phyloP scores from a whole-genome alignment of 2,888 invertebrate genomes.

The Invenusta paracnida region DNA sequence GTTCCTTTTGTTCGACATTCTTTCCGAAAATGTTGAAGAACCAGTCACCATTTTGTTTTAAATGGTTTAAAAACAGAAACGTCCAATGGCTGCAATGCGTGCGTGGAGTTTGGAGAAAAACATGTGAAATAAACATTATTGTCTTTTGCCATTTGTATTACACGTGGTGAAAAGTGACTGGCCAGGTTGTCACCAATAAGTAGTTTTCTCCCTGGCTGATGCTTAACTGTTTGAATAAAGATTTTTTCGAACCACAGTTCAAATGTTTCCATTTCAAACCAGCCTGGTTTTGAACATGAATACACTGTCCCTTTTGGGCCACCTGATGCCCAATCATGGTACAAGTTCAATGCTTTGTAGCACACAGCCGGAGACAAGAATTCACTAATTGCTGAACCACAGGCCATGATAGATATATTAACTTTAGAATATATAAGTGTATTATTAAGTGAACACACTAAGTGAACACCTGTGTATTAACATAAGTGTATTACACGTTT shows the following conservation, averaged over 20 bases:
- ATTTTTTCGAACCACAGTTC: too few relatives aligned
- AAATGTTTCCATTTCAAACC: too few relatives aligned
- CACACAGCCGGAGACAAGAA: neutral
- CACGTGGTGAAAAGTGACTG: too few relatives aligned
- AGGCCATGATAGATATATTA: neutral
- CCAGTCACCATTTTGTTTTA: too few relatives aligned
- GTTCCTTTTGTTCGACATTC: constrained; percentile 21
- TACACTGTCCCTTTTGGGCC: neutral
- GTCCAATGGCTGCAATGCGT: too few relatives aligned
- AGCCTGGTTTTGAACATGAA: neutral
- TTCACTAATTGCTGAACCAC: neutral
- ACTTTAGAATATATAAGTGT: neutral
- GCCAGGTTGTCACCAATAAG: neutral
- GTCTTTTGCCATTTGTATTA: too few relatives aligned
- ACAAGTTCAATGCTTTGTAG: neutral
- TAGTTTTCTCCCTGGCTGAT: neutral
- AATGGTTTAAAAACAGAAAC: too few relatives aligned
- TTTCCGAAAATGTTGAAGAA: constrained; percentile 24
- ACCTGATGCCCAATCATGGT: too few relatives aligned
- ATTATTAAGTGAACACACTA: too few relatives aligned
- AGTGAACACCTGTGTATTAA: too few relatives aligned
- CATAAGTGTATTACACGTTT: neutral
- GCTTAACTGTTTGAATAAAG: neutral
- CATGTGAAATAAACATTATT: too few relatives aligned
- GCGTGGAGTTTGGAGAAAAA: too few relatives aligned